Evolutionary conservation across 2,888 invertebrate species (phyloP).

Genomic region (Chaetogeoica ovagalla): DNA sequence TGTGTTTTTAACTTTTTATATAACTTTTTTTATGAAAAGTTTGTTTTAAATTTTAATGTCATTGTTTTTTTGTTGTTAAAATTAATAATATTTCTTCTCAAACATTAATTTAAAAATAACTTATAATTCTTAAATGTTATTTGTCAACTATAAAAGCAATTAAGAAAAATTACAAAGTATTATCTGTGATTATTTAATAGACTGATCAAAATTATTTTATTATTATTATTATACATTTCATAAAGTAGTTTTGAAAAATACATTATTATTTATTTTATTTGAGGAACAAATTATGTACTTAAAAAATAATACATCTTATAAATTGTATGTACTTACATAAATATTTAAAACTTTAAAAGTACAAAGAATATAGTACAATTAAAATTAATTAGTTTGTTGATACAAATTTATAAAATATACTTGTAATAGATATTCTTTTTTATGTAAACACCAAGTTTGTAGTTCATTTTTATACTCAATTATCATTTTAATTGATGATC

Average conservation of each 20-base stretch:
- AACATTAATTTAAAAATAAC: too few relatives aligned
- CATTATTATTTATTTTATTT: neutral
- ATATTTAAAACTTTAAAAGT: slow-evolving; percentile 15
- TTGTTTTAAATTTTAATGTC: neutral
- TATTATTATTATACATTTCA: neutral
- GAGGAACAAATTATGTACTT: too few relatives aligned
- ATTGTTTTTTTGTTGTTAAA: too few relatives aligned
- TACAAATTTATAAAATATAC: too few relatives aligned
- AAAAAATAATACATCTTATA: too few relatives aligned
- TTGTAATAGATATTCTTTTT: too few relatives aligned
- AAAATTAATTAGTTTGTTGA: neutral
- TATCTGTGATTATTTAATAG: slow-evolving; percentile 5
- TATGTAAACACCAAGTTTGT: too few relatives aligned
- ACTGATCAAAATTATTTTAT: slow-evolving; percentile 3
- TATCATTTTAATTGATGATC: too few relatives aligned
- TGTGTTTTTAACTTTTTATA: neutral
- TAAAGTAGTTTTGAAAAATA: neutral
- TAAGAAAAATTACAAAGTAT: neutral
- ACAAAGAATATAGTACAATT: slow-evolving; percentile 27
- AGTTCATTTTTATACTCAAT: too few relatives aligned
- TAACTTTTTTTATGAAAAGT: neutral
- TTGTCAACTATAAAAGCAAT: too few relatives aligned
- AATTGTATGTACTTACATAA: slow-evolving; percentile 9
- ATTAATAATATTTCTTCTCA: too few relatives aligned
- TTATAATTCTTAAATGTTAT: neutral